Evolutionary conservation across 2,888 invertebrate genomes (phyloP).

Genomic region (Enchytraeus crypticus): DNA sequence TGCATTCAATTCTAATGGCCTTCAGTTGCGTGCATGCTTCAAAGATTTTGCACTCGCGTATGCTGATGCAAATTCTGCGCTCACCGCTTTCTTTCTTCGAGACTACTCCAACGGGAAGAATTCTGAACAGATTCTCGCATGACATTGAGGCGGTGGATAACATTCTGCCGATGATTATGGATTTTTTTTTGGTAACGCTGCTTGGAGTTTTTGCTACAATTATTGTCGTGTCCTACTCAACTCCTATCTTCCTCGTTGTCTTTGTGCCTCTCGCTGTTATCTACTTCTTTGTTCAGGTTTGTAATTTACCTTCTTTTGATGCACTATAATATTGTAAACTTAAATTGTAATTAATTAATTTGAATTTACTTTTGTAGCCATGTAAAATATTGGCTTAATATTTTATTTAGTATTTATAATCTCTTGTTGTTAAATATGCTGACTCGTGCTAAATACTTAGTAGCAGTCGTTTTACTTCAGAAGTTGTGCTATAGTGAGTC

Average conservation of each 20-base stretch:
- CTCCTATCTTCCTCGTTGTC: slow-evolving; percentile 30
- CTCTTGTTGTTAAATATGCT: no score
- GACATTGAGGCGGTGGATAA: slow-evolving; percentile 24
- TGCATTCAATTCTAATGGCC: slow-evolving; percentile 32
- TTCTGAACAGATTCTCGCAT: slow-evolving; percentile 26
- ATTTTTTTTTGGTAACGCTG: slow-evolving; percentile 26
- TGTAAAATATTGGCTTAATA: no score
- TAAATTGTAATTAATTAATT: no score
- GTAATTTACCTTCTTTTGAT: neutral
- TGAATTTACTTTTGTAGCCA: no score
- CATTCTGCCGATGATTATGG: slow-evolving; percentile 23
- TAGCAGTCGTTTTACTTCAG: no score
- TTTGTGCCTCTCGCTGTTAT: slow-evolving; percentile 31
- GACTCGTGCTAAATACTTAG: no score
- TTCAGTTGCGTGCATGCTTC: slow-evolving; percentile 36
- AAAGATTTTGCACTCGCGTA: slow-evolving; percentile 26
- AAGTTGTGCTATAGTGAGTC: no score
- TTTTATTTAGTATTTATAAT: no score
- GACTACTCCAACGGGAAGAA: slow-evolving; percentile 33
- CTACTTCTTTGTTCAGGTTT: slow-evolving; percentile 35
- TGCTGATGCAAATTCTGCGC: slow-evolving; percentile 27
- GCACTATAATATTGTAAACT: no score
- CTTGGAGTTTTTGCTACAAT: slow-evolving; percentile 30
- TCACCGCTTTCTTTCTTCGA: slow-evolving; percentile 33
- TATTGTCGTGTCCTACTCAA: slow-evolving; percentile 30